These are phyloP conservation scores for Neosilurus mollespiculum DNA, from an alignment of 2,797 vertebrate species.

Conservation along the genomic window DNA sequence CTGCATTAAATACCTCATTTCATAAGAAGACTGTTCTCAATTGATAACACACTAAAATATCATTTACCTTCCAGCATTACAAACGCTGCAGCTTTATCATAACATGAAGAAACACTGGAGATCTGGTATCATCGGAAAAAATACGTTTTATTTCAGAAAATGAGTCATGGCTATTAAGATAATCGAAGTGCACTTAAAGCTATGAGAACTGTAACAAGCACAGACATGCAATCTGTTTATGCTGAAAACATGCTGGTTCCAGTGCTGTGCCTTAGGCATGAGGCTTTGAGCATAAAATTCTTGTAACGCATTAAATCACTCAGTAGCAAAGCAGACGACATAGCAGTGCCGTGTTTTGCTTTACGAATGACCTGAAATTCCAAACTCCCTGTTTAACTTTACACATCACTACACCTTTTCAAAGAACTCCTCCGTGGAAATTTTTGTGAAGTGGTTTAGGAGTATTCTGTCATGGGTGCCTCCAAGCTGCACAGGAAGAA, in stretches of 20 bases:
- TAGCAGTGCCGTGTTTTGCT: neutral
- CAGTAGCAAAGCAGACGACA: neutral
- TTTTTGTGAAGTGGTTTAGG: neutral
- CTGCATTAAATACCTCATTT: slow-evolving; percentile 23
- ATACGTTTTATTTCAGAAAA: neutral
- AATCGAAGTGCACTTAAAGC: slow-evolving; percentile 4
- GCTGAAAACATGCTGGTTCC: slow-evolving; percentile 14
- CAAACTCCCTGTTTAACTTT: neutral
- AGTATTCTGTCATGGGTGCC: neutral
- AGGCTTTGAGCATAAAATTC: slow-evolving; percentile 20
- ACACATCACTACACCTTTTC: neutral
- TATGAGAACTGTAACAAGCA: neutral
- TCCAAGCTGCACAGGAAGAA: neutral
- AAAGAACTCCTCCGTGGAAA: neutral
- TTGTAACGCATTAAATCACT: slow-evolving; percentile 16
- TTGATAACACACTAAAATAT: slow-evolving; percentile 18
- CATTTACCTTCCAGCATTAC: neutral
- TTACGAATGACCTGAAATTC: neutral
- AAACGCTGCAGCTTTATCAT: slow-evolving; percentile 4
- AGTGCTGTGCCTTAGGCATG: neutral
- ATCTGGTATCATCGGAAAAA: slow-evolving; percentile 5
- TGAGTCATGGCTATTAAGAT: slow-evolving; percentile 25
- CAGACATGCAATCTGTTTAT: neutral
- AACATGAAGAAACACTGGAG: neutral
- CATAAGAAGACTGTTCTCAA: slow-evolving; percentile 25